Evolutionary conservation across 2,888 invertebrate species (phyloP), one percentile per base, ranked within the genome.

Genomic region (Leuctra nigra): DNA sequence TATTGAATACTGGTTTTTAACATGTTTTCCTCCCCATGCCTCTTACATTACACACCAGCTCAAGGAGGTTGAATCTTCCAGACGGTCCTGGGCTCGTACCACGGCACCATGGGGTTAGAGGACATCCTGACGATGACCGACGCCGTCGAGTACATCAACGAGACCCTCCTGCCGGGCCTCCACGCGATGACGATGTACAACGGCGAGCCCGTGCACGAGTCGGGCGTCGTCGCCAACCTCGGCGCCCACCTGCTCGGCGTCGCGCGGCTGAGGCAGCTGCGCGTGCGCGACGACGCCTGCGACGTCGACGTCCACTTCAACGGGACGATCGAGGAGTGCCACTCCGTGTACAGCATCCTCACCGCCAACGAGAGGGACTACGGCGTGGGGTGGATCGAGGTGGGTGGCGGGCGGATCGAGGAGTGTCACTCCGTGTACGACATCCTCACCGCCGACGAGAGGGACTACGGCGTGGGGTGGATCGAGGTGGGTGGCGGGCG

Each of bases 201-300:
- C 23, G 56, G 24, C n/a, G 14, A 52, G 3, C 22, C 11, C 1
- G 29, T 56, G 14, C 18, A 47, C 9, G 16, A 14, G n/a, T 38
- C 38, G 3, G 56, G 58, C 16, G 35, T 47, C 18, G 53, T 54
- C 1, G 38, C 56, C 13, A 38, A 54, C 23, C 46, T 53, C 25
- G 44, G 36, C 23, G 55, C 41, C 1, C 50, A 50, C 1, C 52
- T 60, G 9, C 23, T 60, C 11, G 60, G 60, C 22, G 25, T 56
- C 18, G 20, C 55, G 22, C 41, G 58, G 20, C 33, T 60, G 14
- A 39, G 60, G 35, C 60, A 60, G 46, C 36, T 54, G 13, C 54
- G 60, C 11, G 24, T 54, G 2, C 47, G 29, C 2, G 29, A 47
- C 13, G 29, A 47, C 29, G 11, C 47, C n/a, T 47, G 47, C 11